Percentiles rank a stretch among this genome's conserved stretches.
Evolutionary conservation across 2,113 vertebrate genomes (phyloP).

Genomic region (Brachyhypopomus occidentalis): DNA sequence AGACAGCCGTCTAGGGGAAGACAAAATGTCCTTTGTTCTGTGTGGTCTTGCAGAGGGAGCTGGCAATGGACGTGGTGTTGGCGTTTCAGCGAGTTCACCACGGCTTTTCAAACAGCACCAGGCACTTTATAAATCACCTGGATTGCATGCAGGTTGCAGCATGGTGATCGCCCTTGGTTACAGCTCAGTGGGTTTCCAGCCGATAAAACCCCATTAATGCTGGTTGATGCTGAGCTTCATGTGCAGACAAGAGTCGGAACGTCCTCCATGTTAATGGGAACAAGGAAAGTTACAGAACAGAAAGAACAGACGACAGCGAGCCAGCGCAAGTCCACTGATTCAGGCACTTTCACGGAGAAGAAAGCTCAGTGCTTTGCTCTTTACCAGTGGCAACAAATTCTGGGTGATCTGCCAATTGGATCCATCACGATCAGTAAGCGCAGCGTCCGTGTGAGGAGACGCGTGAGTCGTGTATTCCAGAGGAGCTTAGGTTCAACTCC

Average conservation of each 20-base stretch:
- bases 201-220: slow-evolving; percentile 33
- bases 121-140: slow-evolving; percentile 41
- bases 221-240: slow-evolving; percentile 2
- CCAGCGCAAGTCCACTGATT: not conserved
- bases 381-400: slow-evolving; percentile 23
- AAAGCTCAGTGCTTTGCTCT: slow-evolving; percentile 15
- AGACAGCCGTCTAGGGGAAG: slow-evolving; percentile 6
- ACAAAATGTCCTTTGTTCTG: slow-evolving; percentile 17
- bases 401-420: not conserved
- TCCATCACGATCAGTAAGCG: slow-evolving; percentile 2
- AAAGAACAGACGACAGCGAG: not conserved
- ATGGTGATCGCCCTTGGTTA: too few species aligned
- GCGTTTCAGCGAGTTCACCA: slow-evolving; percentile 27
- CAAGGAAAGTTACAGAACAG: not conserved
- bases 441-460: slow-evolving; percentile 11
- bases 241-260: slow-evolving; percentile 14
- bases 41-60: slow-evolving; percentile 1
- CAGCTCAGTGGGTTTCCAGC: not conserved
- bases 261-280: slow-evolving; percentile 5
- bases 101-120: slow-evolving; percentile 39
- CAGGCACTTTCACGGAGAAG: not conserved
- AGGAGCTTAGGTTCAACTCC: slow-evolving; percentile 15
- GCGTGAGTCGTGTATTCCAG: slow-evolving; percentile 22
- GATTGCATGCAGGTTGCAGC: slow-evolving; percentile 15
- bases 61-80: slow-evolving; percentile 14